Conservation (phyloP, 1,140 invertebrate genomes). For the fruit fly (Drosophila melanogaster) region DNA sequence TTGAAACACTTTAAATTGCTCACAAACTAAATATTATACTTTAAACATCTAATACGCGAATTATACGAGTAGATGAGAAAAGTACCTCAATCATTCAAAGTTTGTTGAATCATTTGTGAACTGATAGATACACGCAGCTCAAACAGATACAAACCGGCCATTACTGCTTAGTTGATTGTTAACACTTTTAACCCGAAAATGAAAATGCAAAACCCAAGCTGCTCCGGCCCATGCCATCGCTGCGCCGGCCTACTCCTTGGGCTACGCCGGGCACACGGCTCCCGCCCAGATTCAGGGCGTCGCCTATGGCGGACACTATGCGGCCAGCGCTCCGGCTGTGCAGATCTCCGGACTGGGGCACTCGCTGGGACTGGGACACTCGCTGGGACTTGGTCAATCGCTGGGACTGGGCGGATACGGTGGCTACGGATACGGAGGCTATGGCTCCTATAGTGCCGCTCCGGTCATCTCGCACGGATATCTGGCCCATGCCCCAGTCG, state of each 20-base stretch:
- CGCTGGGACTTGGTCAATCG: conserved; percentile 19
- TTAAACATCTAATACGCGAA: too few species aligned
- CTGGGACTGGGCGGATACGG: conserved; percentile 35
- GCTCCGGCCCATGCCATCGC: conserved; percentile 50
- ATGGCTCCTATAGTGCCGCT: conserved; percentile 48
- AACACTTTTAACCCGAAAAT: conserved; percentile 45
- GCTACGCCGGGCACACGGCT: conserved; percentile 55
- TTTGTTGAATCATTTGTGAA: neutral
- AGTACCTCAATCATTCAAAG: too few species aligned
- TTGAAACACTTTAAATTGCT: too few species aligned
- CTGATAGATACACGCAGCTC: neutral
- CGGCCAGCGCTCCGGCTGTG: conserved; percentile 71
- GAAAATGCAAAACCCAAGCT: conserved; percentile 37
- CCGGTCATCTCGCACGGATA: conserved; percentile 70
- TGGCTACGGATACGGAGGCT: conserved; percentile 53
- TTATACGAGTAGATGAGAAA: too few species aligned
- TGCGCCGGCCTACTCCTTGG: conserved; percentile 61
- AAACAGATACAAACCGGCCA: neutral
- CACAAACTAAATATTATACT: too few species aligned
- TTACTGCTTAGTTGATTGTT: conserved; percentile 55
- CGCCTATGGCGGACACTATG: conserved; percentile 60
- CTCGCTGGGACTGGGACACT: conserved; percentile 16
- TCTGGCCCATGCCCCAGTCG: conserved; percentile 49
- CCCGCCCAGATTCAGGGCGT: conserved; percentile 65
- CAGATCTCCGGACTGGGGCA: conserved; percentile 51